Percentiles rank a stretch among this genome's conserved stretches.
Evolutionary conservation across 2,797 vertebrate species (phyloP).

Genomic region (Arctocebus calabarensis): DNA sequence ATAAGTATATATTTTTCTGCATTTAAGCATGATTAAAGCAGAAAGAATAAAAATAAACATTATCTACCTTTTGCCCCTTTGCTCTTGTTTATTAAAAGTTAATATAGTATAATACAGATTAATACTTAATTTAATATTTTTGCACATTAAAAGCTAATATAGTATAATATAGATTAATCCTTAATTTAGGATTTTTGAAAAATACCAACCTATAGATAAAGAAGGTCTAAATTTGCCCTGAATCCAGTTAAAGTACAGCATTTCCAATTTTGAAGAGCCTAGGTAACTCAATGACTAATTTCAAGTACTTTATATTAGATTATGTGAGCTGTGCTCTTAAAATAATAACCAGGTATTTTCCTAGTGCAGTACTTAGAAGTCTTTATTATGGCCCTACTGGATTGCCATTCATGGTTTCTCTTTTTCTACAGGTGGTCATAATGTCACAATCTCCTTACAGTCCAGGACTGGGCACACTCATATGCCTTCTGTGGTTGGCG

Average conservation of each 20-base stretch:
- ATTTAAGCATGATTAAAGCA: slow-evolving; percentile 2
- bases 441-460: slow-evolving; percentile 98
- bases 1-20: neutral
- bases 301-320: neutral
- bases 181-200: slow-evolving; percentile 46
- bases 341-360: slow-evolving; percentile 39
- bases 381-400: neutral
- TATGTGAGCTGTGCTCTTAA: neutral
- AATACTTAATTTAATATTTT: too few species aligned
- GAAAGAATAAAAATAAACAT: neutral
- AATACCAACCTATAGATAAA: neutral
- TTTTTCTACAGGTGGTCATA: slow-evolving; percentile 93
- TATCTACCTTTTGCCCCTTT: slow-evolving; percentile 1
- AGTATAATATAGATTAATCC: slow-evolving; percentile 4
- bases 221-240: neutral
- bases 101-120: too few species aligned
- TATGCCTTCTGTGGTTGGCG: slow-evolving; percentile 98
- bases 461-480: slow-evolving; percentile 99
- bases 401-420: slow-evolving; percentile 25
- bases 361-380: slow-evolving; percentile 18
- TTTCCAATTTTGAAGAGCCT: slow-evolving; percentile 1
- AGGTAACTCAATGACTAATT: neutral
- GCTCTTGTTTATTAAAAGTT: slow-evolving; percentile 3
- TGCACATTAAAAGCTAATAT: neutral
- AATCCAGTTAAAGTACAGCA: neutral